phyloP scores from a whole-genome alignment of 1,140 invertebrate species.

The Drosophila willistoni region DNA sequence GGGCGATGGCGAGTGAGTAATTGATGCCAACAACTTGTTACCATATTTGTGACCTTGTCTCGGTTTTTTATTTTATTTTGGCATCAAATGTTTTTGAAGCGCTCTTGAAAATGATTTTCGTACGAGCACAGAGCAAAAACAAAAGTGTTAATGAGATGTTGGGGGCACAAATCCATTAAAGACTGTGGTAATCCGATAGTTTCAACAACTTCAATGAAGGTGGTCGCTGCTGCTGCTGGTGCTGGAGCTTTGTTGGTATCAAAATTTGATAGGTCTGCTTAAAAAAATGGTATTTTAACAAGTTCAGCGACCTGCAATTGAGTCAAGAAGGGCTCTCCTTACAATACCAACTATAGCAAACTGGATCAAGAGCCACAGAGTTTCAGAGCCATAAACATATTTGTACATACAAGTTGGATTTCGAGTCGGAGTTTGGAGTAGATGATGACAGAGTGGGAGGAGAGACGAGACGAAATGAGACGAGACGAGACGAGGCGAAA shows the following conservation, averaged over 20 bases:
- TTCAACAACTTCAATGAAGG: slow-evolving; percentile 12
- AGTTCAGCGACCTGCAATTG: slow-evolving; percentile 55
- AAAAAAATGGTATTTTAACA: slow-evolving; percentile 24
- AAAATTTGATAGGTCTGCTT: slow-evolving; percentile 53
- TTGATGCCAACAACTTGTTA: slow-evolving; percentile 20
- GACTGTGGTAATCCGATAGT: slow-evolving; percentile 59
- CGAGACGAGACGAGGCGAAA: slow-evolving; percentile 50
- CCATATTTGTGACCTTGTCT: slow-evolving; percentile 60
- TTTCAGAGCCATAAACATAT: neutral
- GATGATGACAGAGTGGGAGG: no score
- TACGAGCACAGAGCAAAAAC: slow-evolving; percentile 17
- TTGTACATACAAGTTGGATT: no score
- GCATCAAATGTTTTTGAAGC: slow-evolving; percentile 16
- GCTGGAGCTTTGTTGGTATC: slow-evolving; percentile 33
- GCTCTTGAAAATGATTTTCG: slow-evolving; percentile 34
- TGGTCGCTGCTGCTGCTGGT: slow-evolving; percentile 3
- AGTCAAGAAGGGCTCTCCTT: slow-evolving; percentile 26
- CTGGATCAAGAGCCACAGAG: slow-evolving; percentile 22
- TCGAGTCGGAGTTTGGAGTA: no score
- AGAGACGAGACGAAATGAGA: neutral
- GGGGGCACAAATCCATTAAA: slow-evolving; percentile 14
- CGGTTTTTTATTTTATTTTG: slow-evolving; percentile 5
- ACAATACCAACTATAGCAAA: slow-evolving; percentile 4
- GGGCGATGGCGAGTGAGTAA: slow-evolving; percentile 22
- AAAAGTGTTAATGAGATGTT: slow-evolving; percentile 50